Conservation (phyloP, 92 coral and sea anemone genomes). For the Palythoa heliodiscus region DNA sequence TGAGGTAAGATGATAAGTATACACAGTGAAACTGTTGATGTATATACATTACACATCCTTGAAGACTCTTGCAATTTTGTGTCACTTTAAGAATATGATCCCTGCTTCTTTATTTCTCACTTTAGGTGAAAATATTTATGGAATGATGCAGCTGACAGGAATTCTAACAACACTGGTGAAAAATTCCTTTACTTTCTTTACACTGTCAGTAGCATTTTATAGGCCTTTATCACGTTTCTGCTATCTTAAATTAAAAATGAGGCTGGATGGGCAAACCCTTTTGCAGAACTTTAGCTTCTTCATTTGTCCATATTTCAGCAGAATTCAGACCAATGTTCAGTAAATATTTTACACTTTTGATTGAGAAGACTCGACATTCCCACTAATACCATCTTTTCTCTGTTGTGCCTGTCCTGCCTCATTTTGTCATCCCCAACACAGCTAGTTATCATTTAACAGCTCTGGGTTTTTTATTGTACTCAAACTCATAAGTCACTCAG, state of each 20-base stretch:
- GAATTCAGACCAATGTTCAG: no score
- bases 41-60: no score
- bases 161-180: conserved; percentile 88
- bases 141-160: conserved; percentile 89
- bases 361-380: no score
- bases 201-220: no score
- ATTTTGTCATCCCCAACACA: neutral
- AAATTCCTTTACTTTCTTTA: neutral
- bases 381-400: no score
- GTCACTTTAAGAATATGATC: neutral
- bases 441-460: neutral
- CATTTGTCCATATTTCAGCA: no score
- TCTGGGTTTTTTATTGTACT: neutral
- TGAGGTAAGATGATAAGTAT: no score
- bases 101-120: neutral
- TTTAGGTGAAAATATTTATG: conserved; percentile 75
- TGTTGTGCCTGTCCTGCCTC: no score
- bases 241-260: neutral
- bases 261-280: no score
- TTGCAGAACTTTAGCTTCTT: no score
- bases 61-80: neutral
- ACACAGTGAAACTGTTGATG: no score
- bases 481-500: neutral
- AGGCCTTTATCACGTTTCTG: neutral
- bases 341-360: no score